Base-by-base conservation (phyloP, 2,797 vertebrate species). In the Dendrocincla fuliginosa region DNA sequence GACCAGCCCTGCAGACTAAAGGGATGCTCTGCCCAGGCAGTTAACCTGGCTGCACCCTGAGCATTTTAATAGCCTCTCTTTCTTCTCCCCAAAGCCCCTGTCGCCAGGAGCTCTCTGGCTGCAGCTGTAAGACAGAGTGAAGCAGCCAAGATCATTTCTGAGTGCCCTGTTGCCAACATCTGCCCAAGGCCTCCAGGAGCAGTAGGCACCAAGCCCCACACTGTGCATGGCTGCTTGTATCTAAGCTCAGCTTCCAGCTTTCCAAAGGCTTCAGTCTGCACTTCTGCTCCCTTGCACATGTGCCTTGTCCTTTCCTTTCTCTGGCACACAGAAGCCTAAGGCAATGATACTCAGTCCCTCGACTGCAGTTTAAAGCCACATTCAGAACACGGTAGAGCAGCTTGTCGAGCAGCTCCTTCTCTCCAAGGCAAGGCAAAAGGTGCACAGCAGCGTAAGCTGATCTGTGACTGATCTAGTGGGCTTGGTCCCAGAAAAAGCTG, bases 121-220 rank as follows among this genome's bases (percentile, higher is more conserved):
- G 46, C 90, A 93, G 84, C 71, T 94, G 71, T 37, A 84, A 89
- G 74, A 77, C 52, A 76, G 63, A 11, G 27, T 47, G 70, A 79
- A 88, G 70, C n/a, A 84, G 77, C 74, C 60, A 84, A 61, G 44
- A 64, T 20, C 5, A 71, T 22, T 93, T 87, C 65, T 82, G 60
- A 90, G 53, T 84, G 71, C 77, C 94, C 64, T 49, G 1, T 10
- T 68, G 70, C 74, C 56, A 94, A 82, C 56, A 74, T 74, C 68
- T 96, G 90, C 67, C 90, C 77, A 74, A 90, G 70, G 87, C 73
- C 75, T 53, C 63, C 74, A 82, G 80, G 24, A 86, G 63, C 74
- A 77, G 74, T 6, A 53, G 60, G 76, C 63, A 84, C 69, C 55
- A 76, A 73, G 65, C 24, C 42, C 73, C 83, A 75, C 11, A 11